Conservation (phyloP, 2,888 invertebrate species). For the Alloscopus bannaensis region DNA sequence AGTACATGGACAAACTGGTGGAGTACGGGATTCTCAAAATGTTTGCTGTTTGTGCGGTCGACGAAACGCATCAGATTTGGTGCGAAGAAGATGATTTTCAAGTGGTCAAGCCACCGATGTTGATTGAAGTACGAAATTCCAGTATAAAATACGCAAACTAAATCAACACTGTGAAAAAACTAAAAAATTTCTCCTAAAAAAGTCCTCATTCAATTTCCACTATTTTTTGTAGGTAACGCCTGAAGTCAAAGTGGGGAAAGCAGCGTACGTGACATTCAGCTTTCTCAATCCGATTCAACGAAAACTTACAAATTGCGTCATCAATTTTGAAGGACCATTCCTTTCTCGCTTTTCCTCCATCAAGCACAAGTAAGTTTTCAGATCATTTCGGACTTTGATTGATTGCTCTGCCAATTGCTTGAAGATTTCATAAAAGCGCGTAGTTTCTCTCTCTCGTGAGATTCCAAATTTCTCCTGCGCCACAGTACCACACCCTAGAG, state of each 20-base stretch:
- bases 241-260: slow-evolving; percentile 79
- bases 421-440: slow-evolving; percentile 4
- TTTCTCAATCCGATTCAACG: slow-evolving; percentile 84
- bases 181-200: too few relatives aligned
- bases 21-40: slow-evolving; percentile 89
- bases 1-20: slow-evolving; percentile 86
- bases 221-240: slow-evolving; percentile 79
- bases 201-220: slow-evolving; percentile 4
- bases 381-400: slow-evolving; percentile 38
- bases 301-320: slow-evolving; percentile 81
- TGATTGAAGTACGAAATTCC: slow-evolving; percentile 82
- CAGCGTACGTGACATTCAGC: slow-evolving; percentile 79
- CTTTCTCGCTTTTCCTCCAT: slow-evolving; percentile 80
- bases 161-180: too few relatives aligned
- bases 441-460: slow-evolving; percentile 23
- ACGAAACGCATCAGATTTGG: slow-evolving; percentile 89
- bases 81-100: slow-evolving; percentile 89
- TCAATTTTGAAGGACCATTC: slow-evolving; percentile 84
- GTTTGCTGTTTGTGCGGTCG: slow-evolving; percentile 85
- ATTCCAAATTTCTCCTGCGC: slow-evolving; percentile 10
- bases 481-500: background rate
- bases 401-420: slow-evolving; percentile 36
- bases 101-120: slow-evolving; percentile 83
- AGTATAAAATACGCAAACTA: too few relatives aligned
- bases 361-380: slow-evolving; percentile 75